Percentiles rank a stretch among this genome's conserved stretches.
Evolutionary conservation across 2,113 vertebrate genomes (phyloP).

Genomic region (Dicaeum eximium): DNA sequence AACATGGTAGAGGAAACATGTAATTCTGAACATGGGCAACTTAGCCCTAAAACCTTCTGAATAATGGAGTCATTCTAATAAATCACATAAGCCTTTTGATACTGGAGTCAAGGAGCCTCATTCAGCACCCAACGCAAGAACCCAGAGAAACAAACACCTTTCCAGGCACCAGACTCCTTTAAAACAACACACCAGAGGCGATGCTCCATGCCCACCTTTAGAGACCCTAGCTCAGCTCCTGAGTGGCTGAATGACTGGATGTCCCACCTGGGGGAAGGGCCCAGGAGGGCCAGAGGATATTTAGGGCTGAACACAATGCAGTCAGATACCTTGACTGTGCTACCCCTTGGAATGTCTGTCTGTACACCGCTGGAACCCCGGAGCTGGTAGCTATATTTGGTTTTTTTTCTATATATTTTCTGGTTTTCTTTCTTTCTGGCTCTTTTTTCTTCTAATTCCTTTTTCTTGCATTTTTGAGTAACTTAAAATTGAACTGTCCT

Average conservation of each 20-base stretch:
- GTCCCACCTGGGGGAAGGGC: background rate
- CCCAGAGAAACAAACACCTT: no score
- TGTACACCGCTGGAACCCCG: background rate
- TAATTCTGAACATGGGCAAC: no score
- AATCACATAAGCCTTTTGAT: no score
- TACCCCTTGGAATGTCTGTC: background rate
- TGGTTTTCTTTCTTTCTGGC: background rate
- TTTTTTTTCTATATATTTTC: background rate
- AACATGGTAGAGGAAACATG: no score
- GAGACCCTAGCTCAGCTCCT: background rate
- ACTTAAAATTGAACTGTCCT: background rate
- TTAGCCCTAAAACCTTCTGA: no score
- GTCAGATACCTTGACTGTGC: background rate
- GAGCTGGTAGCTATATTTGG: background rate
- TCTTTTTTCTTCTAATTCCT: background rate
- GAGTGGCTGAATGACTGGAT: background rate
- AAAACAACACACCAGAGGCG: no score
- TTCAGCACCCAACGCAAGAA: no score
- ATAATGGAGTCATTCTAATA: no score
- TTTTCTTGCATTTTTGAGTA: background rate
- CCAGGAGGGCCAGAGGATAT: background rate
- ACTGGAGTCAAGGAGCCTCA: no score
- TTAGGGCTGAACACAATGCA: background rate
- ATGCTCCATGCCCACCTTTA: background rate
- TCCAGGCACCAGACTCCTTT: no score